phyloP scores from a whole-genome alignment of 2,888 invertebrate species.

The Leucania comma region DNA sequence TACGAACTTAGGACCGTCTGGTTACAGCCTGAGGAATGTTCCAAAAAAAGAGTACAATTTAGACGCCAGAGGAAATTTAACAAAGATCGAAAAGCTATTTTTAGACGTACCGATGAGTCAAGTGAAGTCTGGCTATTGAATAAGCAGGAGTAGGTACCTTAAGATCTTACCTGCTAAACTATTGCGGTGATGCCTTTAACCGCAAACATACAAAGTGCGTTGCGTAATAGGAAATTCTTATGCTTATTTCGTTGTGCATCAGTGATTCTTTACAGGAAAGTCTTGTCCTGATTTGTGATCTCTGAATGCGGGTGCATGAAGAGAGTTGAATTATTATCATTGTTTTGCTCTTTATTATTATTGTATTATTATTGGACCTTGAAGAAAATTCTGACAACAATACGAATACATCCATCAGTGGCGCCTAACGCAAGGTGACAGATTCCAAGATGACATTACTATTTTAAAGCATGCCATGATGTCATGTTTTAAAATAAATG shows the following conservation, averaged over 20 bases:
- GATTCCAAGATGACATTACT: conserved; percentile 23
- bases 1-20: conserved; percentile 48
- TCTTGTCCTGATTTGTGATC: not conserved
- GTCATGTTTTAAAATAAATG: too few species aligned
- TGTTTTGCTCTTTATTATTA: not conserved
- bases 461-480: conserved; percentile 20
- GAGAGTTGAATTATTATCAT: not conserved
- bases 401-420: conserved; percentile 9
- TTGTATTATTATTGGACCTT: not conserved
- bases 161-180: conserved; percentile 3
- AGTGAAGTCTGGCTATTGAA: not conserved
- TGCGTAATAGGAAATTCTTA: conserved; percentile 11
- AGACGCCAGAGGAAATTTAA: conserved; percentile 26
- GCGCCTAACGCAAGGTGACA: conserved; percentile 18
- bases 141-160: not conserved
- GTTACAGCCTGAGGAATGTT: conserved; percentile 20
- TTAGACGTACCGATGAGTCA: conserved; percentile 18
- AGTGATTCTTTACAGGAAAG: not conserved
- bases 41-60: conserved; percentile 7
- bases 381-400: not conserved
- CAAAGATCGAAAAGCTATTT: conserved; percentile 8
- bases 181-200: not conserved
- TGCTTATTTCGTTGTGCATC: conserved; percentile 10
- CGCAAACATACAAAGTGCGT: conserved; percentile 15
- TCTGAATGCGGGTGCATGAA: not conserved